Conservation (phyloP, 2,797 vertebrate species). For the Zalophus californianus region DNA sequence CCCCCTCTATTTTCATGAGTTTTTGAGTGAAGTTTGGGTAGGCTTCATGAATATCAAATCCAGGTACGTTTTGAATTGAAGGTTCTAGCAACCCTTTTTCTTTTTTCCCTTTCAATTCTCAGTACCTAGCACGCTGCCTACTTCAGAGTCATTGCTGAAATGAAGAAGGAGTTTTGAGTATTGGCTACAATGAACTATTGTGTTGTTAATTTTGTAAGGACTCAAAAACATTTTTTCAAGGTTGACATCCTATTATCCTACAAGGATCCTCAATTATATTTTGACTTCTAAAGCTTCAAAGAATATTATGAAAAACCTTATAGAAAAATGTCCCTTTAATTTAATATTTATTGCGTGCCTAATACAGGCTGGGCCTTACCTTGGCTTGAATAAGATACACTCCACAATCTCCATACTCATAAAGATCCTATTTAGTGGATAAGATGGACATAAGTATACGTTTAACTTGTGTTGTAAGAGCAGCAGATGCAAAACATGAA, state of each 20-base stretch:
- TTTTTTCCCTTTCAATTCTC: background rate
- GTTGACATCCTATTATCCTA: background rate
- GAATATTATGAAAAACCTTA: background rate
- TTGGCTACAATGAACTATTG: background rate
- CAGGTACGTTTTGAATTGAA: background rate
- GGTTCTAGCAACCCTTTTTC: background rate
- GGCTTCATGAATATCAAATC: background rate
- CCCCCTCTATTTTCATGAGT: background rate
- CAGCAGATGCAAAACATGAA: background rate
- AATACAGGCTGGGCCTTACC: background rate
- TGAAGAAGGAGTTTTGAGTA: background rate
- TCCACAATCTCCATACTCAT: background rate
- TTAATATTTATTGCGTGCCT: background rate
- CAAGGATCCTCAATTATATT: background rate
- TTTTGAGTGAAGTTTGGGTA: background rate
- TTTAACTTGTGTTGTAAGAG: background rate
- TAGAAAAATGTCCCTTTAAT: background rate
- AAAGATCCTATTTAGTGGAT: background rate
- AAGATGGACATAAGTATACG: background rate
- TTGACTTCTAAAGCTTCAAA: background rate
- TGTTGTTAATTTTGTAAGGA: background rate
- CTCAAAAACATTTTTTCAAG: conserved; percentile 1
- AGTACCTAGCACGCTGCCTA: background rate
- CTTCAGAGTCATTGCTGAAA: background rate
- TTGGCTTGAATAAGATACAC: background rate